phyloP scores from a whole-genome alignment of 2,888 invertebrate species.

The Volucella bombylans region DNA sequence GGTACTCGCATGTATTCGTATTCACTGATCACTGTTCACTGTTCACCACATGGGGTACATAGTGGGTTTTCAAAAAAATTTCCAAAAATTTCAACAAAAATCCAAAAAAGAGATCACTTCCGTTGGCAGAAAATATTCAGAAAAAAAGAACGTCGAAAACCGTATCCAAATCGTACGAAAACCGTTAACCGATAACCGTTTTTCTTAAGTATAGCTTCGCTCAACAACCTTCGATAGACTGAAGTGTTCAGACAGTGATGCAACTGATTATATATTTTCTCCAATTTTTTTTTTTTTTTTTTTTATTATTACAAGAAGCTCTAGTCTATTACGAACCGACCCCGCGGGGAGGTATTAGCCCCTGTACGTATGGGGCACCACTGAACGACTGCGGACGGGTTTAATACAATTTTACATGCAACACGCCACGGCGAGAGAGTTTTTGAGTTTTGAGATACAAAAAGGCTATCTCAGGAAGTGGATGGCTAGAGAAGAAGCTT shows the following conservation, averaged over 20 bases:
- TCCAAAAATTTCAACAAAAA: conserved; percentile 27
- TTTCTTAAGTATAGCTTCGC: conserved; percentile 75
- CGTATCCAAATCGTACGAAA: conserved; percentile 50
- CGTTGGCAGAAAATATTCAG: conserved; percentile 7
- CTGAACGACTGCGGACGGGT: conserved; percentile 53
- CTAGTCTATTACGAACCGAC: conserved; percentile 72
- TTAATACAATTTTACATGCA: conserved; percentile 27
- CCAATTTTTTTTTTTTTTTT: conserved; percentile 53
- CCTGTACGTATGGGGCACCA: conserved; percentile 61
- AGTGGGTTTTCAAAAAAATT: conserved; percentile 9
- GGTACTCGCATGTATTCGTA: conserved; percentile 25
- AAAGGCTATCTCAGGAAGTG: conserved; percentile 61
- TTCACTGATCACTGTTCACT: conserved; percentile 1
- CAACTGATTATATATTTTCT: conserved; percentile 83
- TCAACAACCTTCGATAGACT: conserved; percentile 82
- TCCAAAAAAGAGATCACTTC: conserved; percentile 13
- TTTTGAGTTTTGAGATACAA: conserved; percentile 32
- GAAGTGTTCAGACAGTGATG: conserved; percentile 83
- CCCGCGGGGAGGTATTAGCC: conserved; percentile 75
- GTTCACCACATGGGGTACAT: background rate
- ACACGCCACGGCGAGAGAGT: conserved; percentile 17
- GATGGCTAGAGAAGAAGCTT: conserved; percentile 76
- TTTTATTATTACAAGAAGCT: conserved; percentile 59
- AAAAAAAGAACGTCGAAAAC: conserved; percentile 32
- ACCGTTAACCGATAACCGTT: conserved; percentile 44